phyloP scores from a whole-genome alignment of 1,140 invertebrate genomes.

The Achatina immaculata region DNA sequence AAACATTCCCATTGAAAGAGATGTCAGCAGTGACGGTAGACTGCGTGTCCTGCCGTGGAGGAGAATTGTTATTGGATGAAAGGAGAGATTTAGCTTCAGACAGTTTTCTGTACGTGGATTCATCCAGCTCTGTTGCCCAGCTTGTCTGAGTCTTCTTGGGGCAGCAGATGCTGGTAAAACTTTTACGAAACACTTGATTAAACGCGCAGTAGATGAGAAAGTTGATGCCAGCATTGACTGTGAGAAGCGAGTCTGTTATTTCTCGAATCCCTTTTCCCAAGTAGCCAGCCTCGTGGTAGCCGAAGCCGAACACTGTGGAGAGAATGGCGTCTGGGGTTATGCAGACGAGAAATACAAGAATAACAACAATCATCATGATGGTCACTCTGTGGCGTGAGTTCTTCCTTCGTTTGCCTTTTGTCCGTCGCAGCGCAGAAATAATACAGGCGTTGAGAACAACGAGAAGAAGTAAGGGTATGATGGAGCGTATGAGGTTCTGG shows the following conservation, averaged over 20 bases:
- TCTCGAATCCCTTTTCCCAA: constrained; percentile 77
- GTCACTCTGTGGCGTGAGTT: constrained; percentile 76
- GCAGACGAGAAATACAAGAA: constrained; percentile 82
- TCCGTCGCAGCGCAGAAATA: constrained; percentile 76
- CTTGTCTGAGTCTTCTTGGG: neutral
- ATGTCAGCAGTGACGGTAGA: neutral
- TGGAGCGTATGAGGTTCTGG: constrained; percentile 76
- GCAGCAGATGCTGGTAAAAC: constrained; percentile 57
- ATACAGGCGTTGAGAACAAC: constrained; percentile 77
- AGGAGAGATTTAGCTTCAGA: constrained; percentile 39
- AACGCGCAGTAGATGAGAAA: constrained; percentile 85
- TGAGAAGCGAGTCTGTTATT: constrained; percentile 82
- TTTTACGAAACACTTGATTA: constrained; percentile 79
- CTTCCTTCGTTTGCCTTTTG: constrained; percentile 52
- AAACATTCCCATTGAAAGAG: no score
- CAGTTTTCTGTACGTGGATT: constrained; percentile 47
- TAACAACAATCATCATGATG: constrained; percentile 82
- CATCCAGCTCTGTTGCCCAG: constrained; percentile 47
- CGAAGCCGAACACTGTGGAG: constrained; percentile 70
- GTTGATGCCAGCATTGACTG: constrained; percentile 80
- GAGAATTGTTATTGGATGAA: constrained; percentile 14
- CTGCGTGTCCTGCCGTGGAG: neutral
- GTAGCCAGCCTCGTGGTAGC: constrained; percentile 68
- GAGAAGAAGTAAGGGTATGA: constrained; percentile 73
- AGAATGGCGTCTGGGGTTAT: constrained; percentile 80